These are phyloP conservation scores for Barbus barbus DNA, from an alignment of 2,113 vertebrate species.

Conservation along the genomic window DNA sequence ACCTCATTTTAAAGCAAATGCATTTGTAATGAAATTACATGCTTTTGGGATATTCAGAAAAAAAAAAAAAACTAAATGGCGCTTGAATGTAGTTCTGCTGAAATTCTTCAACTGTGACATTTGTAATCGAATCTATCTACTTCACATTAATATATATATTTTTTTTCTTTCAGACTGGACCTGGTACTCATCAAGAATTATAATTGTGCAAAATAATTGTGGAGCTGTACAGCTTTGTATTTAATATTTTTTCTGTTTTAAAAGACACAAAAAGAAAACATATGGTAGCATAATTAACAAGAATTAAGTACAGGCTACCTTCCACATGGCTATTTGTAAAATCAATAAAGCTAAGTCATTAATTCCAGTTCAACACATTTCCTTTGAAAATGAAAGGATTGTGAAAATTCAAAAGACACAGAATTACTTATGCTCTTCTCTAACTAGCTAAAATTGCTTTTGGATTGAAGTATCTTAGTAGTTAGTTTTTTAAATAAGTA, in stretches of 20 bases:
- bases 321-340: constrained; percentile 31
- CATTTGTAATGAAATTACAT: not conserved
- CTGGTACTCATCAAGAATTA: not conserved
- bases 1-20: not conserved
- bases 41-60: not conserved
- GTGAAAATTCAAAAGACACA: constrained; percentile 19
- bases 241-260: not conserved
- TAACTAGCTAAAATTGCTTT: constrained; percentile 21
- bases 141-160: not conserved
- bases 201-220: not conserved
- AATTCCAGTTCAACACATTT: not conserved
- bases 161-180: not conserved
- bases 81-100: not conserved
- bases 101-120: not conserved
- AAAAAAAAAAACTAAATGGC: not conserved
- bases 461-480: constrained; percentile 21
- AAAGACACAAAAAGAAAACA: not conserved
- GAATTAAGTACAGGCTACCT: constrained; percentile 2
- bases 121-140: not conserved
- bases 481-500: constrained; percentile 38
- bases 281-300: constrained; percentile 5
- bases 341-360: constrained; percentile 25
- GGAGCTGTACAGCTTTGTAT: not conserved
- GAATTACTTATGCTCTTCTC: constrained; percentile 9
- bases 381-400: constrained; percentile 30